Conservation (phyloP, 1,140 invertebrate species). For the Helicoverpa armigera region DNA sequence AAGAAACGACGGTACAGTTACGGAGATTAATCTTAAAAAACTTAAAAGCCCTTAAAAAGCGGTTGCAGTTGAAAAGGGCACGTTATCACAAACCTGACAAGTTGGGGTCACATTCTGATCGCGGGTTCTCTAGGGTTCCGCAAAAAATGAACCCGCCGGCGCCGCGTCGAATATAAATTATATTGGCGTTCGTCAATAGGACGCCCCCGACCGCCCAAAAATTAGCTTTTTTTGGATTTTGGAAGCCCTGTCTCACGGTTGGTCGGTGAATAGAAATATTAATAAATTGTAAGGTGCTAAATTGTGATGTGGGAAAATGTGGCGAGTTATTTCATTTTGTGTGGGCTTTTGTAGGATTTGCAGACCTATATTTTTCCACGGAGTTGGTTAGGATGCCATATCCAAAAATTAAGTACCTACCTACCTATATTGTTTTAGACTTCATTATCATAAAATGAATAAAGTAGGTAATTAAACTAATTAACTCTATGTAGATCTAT, state of each 20-base stretch:
- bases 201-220: conserved; percentile 54
- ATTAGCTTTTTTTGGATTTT: conserved; percentile 30
- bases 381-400: too few species aligned
- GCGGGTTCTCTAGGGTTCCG: conserved; percentile 25
- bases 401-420: too few species aligned
- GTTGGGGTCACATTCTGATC: conserved; percentile 50
- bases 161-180: conserved; percentile 68
- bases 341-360: not conserved
- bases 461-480: too few species aligned
- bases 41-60: conserved; percentile 36
- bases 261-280: conserved; percentile 20
- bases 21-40: conserved; percentile 2
- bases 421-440: too few species aligned
- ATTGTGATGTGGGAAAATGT: not conserved
- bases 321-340: not conserved
- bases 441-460: too few species aligned
- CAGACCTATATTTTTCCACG: too few species aligned
- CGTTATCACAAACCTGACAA: conserved; percentile 42
- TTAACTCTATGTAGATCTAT: too few species aligned
- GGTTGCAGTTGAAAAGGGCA: conserved; percentile 35
- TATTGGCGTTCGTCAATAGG: conserved; percentile 64
- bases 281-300: not conserved
- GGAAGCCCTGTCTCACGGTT: conserved; percentile 35
- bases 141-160: conserved; percentile 56
- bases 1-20: not conserved